These are phyloP conservation scores for Euplexia lucipara DNA, from an alignment of 2,888 invertebrate genomes.

Conservation along the genomic window DNA sequence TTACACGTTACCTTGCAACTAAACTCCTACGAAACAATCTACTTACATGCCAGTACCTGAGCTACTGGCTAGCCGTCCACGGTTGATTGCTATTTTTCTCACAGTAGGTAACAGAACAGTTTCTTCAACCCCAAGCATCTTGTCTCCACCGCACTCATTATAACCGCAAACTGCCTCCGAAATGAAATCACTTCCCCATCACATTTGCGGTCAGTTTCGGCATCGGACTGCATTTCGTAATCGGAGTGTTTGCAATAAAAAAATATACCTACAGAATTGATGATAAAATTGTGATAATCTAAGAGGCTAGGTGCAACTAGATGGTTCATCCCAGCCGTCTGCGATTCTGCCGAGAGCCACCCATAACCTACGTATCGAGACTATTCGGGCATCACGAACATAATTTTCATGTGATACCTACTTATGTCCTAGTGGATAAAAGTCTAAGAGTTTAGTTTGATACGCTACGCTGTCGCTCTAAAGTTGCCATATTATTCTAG, in stretches of 20 bases:
- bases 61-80: not conserved
- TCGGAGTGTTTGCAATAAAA: conserved; percentile 27
- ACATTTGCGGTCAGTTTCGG: conserved; percentile 57
- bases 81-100: conserved; percentile 10
- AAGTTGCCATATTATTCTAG: too few relatives aligned
- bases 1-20: too few relatives aligned
- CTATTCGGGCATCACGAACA: too few relatives aligned
- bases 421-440: too few relatives aligned
- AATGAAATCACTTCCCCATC: conserved; percentile 43
- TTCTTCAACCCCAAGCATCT: conserved; percentile 16
- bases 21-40: too few relatives aligned
- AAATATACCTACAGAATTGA: conserved; percentile 19
- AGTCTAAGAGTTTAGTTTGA: too few relatives aligned
- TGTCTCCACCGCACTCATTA: conserved; percentile 25
- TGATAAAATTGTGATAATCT: conserved; percentile 18
- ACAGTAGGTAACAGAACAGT: conserved; percentile 5
- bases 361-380: too few relatives aligned
- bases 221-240: conserved; percentile 40
- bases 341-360: too few relatives aligned
- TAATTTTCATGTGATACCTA: too few relatives aligned
- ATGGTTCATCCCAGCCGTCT: too few relatives aligned
- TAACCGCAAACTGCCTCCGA: conserved; percentile 40
- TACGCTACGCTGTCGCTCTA: too few relatives aligned
- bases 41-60: not conserved
- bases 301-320: too few relatives aligned